Conservation (phyloP, 92 coral and sea anemone species). For the Umimayanthus chanpuru region DNA sequence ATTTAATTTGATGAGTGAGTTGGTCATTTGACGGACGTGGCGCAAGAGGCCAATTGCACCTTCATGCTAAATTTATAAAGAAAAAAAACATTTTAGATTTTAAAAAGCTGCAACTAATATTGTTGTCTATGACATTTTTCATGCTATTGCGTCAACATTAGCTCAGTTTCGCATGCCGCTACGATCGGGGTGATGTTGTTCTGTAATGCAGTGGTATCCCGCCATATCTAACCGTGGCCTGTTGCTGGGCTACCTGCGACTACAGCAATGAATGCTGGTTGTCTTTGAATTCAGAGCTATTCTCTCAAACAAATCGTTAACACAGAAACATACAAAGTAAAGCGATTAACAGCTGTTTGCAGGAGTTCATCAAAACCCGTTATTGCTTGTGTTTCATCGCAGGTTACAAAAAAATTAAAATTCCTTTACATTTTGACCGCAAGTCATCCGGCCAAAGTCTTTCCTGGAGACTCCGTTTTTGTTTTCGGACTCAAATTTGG, state of each 20-base stretch:
- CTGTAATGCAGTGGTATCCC: constrained; percentile 17
- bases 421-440: constrained; percentile 33
- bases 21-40: constrained; percentile 37
- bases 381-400: neutral
- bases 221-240: constrained; percentile 8
- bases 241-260: constrained; percentile 36
- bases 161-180: neutral
- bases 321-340: constrained; percentile 32
- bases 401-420: constrained; percentile 25
- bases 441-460: neutral
- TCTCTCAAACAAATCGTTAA: constrained; percentile 23
- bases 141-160: neutral
- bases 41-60: neutral
- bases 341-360: constrained; percentile 37
- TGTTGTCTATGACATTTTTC: neutral
- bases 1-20: neutral
- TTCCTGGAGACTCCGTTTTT: neutral
- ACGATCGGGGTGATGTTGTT: neutral
- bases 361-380: constrained; percentile 37
- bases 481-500: neutral
- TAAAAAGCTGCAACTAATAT: neutral
- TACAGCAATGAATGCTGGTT: neutral
- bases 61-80: neutral
- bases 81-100: neutral
- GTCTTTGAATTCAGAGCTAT: constrained; percentile 23